Base-by-base conservation (phyloP, 1,140 invertebrate genomes). In the Oncopodura yosiiana region DNA sequence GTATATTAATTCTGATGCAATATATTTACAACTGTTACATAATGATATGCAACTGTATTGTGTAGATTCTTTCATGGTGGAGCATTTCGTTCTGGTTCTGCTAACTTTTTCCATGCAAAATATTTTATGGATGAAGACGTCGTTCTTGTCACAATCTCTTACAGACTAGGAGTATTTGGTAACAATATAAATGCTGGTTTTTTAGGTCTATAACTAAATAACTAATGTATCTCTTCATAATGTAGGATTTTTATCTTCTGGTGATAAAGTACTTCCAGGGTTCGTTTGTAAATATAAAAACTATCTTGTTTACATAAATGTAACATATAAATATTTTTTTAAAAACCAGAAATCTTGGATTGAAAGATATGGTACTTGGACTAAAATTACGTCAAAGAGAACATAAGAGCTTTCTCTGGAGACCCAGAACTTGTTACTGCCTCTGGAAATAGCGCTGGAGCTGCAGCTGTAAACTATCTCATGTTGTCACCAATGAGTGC, bases 101-200 rank as follows among this genome's bases (percentile, higher is more conserved):
- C 72, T 2, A 65, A 63, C 6, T 29, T 70, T 0, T 77, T 78
- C 56, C 71, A 71, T 1, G 72, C 77, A 1, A 76, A 78, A 53
- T 79, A 77, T 63, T 66, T 84, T 1, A 72, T 82, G 69, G 74
- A 77, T 53, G 71, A 75, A 38, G 73, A 81, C 42, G 71, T 81
- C 1, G 70, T 82, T 39, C 66, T 81, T 30, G 77, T 82, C 1
- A 80, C 78, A 0, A 64, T 82, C 6, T 81, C 81, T 58, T 82
- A 81, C 65, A 73, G 81, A 37, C 64, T 83, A 12, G 79, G 78
- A 61, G 73, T 76, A 2, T 66, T 81, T n/a, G 24, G 24, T 53
- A 24, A 9, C 24, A 14, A 2, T 21, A 23, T 50, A 37, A 8
- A 14, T 12, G 9, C 3, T 19, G 19, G 2, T 11, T 32, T 3